Percentiles rank a stretch among this genome's conserved stretches.
Conservation (phyloP, 30 jellyfish, hydroid and myxozoan genomes). For the Turritopsis dohrnii region DNA sequence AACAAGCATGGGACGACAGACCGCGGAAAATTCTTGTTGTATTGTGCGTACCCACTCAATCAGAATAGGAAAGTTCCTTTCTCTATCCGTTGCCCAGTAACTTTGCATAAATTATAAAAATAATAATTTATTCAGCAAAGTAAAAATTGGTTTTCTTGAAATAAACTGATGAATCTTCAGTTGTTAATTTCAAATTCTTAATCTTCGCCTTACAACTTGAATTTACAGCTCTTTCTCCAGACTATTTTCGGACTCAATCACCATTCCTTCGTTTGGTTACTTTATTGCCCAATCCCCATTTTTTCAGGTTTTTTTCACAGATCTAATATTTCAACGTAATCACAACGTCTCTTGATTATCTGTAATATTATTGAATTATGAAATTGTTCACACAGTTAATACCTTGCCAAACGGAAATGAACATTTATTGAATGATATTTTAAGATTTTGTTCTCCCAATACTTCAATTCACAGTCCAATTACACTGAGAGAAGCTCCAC, state of each 20-base stretch:
- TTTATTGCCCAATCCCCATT: background rate
- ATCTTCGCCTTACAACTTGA: too few relatives aligned
- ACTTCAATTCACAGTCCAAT: too few relatives aligned
- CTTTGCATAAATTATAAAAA: too few relatives aligned
- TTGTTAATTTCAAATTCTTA: too few relatives aligned
- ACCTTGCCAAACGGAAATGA: background rate
- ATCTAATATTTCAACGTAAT: background rate
- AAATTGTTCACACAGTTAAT: background rate
- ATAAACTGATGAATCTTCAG: too few relatives aligned
- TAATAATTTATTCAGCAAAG: too few relatives aligned
- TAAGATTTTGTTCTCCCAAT: background rate
- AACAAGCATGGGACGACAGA: background rate
- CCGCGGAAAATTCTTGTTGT: background rate
- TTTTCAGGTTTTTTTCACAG: background rate
- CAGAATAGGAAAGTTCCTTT: too few relatives aligned
- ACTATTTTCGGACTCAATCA: background rate
- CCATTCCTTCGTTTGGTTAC: background rate
- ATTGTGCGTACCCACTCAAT: background rate
- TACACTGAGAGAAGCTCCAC: too few relatives aligned
- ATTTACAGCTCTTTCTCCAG: too few relatives aligned
- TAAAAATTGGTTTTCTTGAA: too few relatives aligned
- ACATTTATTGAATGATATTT: background rate
- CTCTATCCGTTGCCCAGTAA: too few relatives aligned
- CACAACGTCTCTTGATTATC: background rate
- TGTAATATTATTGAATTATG: background rate